Evolutionary conservation across 2,797 vertebrate species (phyloP).

Genomic region (Rhyacichthys aspro): DNA sequence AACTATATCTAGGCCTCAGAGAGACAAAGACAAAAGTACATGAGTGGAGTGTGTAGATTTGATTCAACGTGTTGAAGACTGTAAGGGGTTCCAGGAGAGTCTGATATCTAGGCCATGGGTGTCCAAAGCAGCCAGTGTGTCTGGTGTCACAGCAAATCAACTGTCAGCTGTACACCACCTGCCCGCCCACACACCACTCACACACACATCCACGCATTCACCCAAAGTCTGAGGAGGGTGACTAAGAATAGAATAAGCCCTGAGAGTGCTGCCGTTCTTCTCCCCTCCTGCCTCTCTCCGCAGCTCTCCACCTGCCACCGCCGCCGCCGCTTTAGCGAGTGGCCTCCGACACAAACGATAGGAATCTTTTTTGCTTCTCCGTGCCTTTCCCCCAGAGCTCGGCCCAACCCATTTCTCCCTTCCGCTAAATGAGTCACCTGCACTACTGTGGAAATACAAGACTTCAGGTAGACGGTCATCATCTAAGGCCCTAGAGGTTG

Average conservation of each 20-base stretch:
- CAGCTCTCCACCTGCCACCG: conserved; percentile 64
- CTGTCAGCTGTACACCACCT: conserved; percentile 80
- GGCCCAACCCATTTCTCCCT: conserved; percentile 48
- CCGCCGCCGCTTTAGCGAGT: conserved; percentile 51
- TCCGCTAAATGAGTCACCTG: conserved; percentile 67
- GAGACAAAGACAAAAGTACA: conserved; percentile 9
- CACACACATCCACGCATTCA: conserved; percentile 29
- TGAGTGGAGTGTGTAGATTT: conserved; percentile 43
- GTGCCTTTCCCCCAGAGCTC: conserved; percentile 46
- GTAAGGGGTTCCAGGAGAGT: conserved; percentile 63
- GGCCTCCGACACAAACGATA: conserved; percentile 54
- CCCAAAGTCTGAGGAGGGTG: conserved; percentile 66
- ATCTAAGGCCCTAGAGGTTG: conserved; percentile 33
- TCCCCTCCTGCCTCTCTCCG: conserved; percentile 46
- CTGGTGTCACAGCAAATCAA: conserved; percentile 81
- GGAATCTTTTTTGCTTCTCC: conserved; percentile 37
- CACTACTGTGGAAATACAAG: conserved; percentile 29
- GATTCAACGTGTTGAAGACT: conserved; percentile 35
- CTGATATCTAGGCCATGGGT: conserved; percentile 74
- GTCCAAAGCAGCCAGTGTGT: conserved; percentile 78
- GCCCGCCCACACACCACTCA: conserved; percentile 63
- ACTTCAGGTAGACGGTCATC: conserved; percentile 41
- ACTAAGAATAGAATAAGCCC: conserved; percentile 77
- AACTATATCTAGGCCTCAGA: conserved; percentile 50
- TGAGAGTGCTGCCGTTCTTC: conserved; percentile 63